phyloP scores from a whole-genome alignment of 2,113 vertebrate genomes.

The Alaudala cheleensis region DNA sequence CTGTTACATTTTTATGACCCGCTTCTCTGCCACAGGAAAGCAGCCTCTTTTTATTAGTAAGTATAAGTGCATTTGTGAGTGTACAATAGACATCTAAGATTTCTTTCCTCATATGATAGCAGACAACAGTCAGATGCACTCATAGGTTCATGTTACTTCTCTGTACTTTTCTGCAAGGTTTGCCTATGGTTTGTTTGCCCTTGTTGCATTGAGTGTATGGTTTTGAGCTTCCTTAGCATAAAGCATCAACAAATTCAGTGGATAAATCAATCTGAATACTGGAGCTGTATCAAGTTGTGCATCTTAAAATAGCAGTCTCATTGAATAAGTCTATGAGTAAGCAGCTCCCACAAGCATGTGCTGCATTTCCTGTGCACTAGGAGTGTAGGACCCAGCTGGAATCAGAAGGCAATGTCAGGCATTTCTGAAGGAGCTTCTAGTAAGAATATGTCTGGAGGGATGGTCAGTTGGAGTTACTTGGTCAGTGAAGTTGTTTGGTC shows the following conservation, averaged over 20 bases:
- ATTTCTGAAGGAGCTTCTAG: background rate
- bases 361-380: background rate
- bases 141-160: background rate
- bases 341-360: background rate
- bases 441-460: background rate
- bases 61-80: background rate
- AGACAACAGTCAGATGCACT: background rate
- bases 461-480: background rate
- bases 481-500: background rate
- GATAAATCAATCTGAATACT: background rate
- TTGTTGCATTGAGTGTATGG: background rate
- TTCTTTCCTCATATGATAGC: background rate
- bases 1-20: background rate
- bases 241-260: background rate
- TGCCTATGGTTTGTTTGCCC: background rate
- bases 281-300: background rate
- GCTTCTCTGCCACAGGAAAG: background rate
- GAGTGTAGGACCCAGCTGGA: background rate
- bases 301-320: slow-evolving; percentile 10
- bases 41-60: background rate
- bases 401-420: background rate
- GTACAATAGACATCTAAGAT: background rate
- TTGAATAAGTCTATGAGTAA: background rate
- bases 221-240: background rate
- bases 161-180: background rate